Base-by-base conservation (phyloP, 2,113 vertebrate species). In the Pelodiscus sinensis region DNA sequence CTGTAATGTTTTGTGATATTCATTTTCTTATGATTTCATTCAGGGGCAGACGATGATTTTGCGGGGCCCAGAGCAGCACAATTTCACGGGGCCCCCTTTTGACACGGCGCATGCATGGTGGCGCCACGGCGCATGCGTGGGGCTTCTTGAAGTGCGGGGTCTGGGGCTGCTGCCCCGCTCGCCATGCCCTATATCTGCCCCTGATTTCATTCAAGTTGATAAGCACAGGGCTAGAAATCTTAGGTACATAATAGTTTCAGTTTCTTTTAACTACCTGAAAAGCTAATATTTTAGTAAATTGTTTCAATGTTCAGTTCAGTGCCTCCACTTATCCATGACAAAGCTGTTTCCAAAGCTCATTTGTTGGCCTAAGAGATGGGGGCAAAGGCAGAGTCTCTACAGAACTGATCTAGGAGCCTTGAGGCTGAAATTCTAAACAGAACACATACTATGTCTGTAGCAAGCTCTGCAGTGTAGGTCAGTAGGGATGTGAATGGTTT, bases 291-390 rank as follows among this genome's bases (percentile, higher is more conserved):
- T 87, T 14, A 86, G 85, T 35, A 85, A 87, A 51, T 15, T 79
- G 83, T 31, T 84, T 54, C 56, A 92, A 81, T 60, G 55, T 4
- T 35, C 84, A 73, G 71, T 50, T 35, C 25, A 54, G 60, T 6
- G 79, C 75, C 71, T 80, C 78, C 60, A 82, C 77, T 78, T 82
- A 78, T 86, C 89, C 87, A 29, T 27, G 27, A 83, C 35, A 50
- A 38, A 92, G 93, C 92, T 94, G 85, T 81, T 95, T 57, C 77
- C 85, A 60, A 79, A 83, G 83, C 85, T 94, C 71, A 92, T 87
- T 89, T 84, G 89, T 82, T 90, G 89, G 87, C 82, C 83, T 0
- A 0, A 81, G 81, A 90, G 93, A 84, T 90, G 88, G 71, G 79
- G 56, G 93, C 84, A 38, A 13, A 51, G 79, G 15, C 71, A 90